These are phyloP conservation scores for Linyphia triangularis DNA, from an alignment of 2,888 invertebrate genomes.

Conservation along the genomic window DNA sequence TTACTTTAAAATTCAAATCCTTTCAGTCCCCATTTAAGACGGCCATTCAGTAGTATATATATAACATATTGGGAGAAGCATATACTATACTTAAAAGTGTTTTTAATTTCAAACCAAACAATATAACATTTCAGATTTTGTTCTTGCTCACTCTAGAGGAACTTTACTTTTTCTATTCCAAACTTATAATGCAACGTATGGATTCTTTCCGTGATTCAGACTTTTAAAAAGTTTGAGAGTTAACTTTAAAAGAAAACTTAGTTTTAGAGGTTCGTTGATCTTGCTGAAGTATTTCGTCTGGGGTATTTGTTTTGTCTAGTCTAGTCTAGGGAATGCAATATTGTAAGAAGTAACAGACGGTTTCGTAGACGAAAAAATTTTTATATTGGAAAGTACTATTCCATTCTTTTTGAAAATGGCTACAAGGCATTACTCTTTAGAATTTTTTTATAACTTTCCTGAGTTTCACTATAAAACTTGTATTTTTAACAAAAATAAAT, in stretches of 20 bases:
- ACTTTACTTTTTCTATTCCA: background rate
- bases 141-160: too few species aligned
- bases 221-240: background rate
- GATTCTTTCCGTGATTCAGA: background rate
- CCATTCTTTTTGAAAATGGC: background rate
- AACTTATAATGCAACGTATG: background rate
- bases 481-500: background rate
- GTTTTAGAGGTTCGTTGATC: background rate
- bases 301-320: background rate
- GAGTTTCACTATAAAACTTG: background rate
- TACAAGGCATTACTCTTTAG: background rate
- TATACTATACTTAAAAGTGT: too few species aligned
- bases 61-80: too few species aligned
- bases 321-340: background rate
- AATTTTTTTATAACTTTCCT: background rate
- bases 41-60: too few species aligned
- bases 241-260: background rate
- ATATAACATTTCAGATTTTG: too few species aligned
- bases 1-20: too few species aligned
- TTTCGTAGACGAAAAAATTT: background rate
- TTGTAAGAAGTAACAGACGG: background rate
- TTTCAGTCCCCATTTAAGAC: too few species aligned
- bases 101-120: too few species aligned
- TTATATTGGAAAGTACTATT: background rate
- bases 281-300: background rate